Evolutionary conservation across 2,888 invertebrate species (phyloP).

Genomic region (Lepas anatifera): DNA sequence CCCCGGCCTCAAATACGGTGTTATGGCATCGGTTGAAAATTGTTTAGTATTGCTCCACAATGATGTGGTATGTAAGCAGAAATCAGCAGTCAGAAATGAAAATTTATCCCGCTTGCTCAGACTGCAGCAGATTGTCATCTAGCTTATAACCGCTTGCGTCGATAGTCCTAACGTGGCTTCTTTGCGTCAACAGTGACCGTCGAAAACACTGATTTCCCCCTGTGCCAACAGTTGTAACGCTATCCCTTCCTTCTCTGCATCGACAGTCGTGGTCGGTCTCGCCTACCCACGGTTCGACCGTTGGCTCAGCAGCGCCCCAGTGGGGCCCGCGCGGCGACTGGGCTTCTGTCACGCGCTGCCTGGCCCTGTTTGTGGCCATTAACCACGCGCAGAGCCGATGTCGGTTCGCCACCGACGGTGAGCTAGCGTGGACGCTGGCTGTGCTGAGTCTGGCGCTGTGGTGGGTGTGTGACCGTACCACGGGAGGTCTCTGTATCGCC

Average conservation of each 20-base stretch:
- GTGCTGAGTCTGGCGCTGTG: constrained; percentile 2
- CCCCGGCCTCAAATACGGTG: no score
- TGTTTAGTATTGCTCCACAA: no score
- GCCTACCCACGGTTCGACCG: neutral
- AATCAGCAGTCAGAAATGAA: no score
- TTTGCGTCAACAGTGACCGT: no score
- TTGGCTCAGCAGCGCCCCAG: neutral
- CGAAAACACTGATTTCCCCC: no score
- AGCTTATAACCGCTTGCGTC: neutral
- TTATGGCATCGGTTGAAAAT: no score
- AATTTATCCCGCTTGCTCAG: no score
- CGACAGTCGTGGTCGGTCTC: neutral
- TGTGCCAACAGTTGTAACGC: neutral
- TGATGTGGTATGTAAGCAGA: no score
- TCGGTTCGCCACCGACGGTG: neutral
- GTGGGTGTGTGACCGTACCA: constrained; percentile 2
- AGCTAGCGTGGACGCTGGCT: constrained; percentile 4
- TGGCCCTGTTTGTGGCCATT: neutral
- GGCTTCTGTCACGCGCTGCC: neutral
- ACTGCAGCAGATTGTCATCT: no score
- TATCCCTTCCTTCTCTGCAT: neutral
- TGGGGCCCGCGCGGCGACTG: neutral
- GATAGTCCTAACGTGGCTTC: no score
- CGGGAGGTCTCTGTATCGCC: neutral
- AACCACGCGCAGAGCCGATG: neutral